Evolutionary conservation across 2,888 invertebrate species (phyloP), one percentile per base, ranked within the genome.

Genomic region (Rhamphomyia laevipes): DNA sequence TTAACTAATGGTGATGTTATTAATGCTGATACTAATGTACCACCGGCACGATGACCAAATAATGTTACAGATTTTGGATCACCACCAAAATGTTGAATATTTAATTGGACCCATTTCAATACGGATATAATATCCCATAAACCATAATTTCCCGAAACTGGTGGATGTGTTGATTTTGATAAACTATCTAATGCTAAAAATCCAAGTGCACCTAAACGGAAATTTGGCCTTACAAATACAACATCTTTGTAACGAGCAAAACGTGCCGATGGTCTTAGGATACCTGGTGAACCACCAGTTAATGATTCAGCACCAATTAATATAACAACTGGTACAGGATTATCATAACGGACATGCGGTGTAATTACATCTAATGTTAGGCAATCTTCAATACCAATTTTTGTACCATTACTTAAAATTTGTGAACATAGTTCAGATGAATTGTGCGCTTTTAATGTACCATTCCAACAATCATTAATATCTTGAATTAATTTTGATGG

Each of bases 211-310:
- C 84, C 84, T 51, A 84, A 70, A 59, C 92, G 78, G 70, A 91
- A 91, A 63, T 91, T 90, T 4, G 91, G 89, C 53, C 86, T 77
- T 2, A 93, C 91, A 63, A 88, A 87, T 9, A 93, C 82, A 2
- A 89, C 83, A 63, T 90, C 86, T 51, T 84, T 80, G 3, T 82
- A 80, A 43, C 81, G 77, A 0, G 90, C 82, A 53, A 89, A 80
- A 40, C 83, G 73, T 0, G 87, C 80, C 0, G 86, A 86, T 0
- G 91, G 89, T 55, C 83, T 77, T 58, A 75, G 70, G 52, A 75
- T 75, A 5, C 84, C 83, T 1, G 87, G 84, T 9, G 85, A 80
- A 1, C 84, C 86, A 1, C 88, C 87, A 18, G 79, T 79, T n/a
- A 89, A 69, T 0, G 83, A 79, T 50, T 87, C 86, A 1, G 87